These are phyloP conservation scores for Pyrocoelia pectoralis DNA, from an alignment of 2,888 invertebrate species.

Conservation along the genomic window DNA sequence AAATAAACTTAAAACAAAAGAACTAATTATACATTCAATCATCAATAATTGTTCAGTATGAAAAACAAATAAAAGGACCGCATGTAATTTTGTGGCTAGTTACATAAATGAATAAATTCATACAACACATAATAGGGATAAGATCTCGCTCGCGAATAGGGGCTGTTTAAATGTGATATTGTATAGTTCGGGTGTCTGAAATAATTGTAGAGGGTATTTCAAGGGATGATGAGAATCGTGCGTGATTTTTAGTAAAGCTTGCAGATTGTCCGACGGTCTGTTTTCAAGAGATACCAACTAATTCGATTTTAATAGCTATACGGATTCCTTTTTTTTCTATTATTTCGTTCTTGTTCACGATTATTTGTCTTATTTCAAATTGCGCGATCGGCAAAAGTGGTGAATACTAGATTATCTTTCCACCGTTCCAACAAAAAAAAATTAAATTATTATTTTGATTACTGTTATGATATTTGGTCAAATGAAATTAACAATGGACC, in stretches of 20 bases:
- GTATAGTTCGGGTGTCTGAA: conserved; percentile 23
- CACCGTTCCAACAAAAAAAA: too few species aligned
- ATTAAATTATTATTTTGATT: too few species aligned
- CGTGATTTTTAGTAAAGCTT: conserved; percentile 55
- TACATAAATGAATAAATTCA: conserved; percentile 21
- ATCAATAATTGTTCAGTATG: too few species aligned
- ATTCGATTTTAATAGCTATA: conserved; percentile 54
- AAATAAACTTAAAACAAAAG: too few species aligned
- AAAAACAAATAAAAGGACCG: background rate
- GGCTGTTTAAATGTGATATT: conserved; percentile 19
- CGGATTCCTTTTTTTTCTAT: background rate
- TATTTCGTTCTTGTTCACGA: background rate
- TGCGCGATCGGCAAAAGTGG: too few species aligned
- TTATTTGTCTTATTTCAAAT: too few species aligned
- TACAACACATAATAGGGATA: conserved; percentile 14
- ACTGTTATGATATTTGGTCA: too few species aligned
- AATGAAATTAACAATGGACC: too few species aligned
- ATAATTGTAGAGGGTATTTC: conserved; percentile 6
- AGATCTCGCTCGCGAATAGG: conserved; percentile 15
- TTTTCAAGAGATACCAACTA: conserved; percentile 54
- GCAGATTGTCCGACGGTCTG: conserved; percentile 56
- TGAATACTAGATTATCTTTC: too few species aligned
- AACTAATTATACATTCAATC: too few species aligned
- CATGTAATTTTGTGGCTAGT: conserved; percentile 17
- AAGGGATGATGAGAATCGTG: conserved; percentile 41